phyloP scores from a whole-genome alignment of 2,888 invertebrate genomes.

The Liposcelis brunnea region DNA sequence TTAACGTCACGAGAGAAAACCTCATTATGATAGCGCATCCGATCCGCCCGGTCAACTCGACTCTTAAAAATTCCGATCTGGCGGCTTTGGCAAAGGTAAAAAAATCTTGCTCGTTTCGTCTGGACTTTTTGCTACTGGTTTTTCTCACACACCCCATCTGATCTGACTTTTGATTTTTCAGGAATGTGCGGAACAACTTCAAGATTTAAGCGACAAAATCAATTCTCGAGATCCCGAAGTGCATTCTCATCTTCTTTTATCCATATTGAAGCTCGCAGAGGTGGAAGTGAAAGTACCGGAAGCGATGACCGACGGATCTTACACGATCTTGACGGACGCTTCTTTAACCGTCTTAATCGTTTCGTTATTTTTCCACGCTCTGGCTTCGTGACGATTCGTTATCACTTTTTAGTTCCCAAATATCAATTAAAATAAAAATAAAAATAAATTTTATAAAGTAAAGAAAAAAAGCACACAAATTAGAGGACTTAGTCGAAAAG shows the following conservation, averaged over 20 bases:
- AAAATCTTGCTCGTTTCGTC: too few species aligned
- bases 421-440: neutral
- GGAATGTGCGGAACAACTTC: conserved; percentile 65
- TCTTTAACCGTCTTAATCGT: neutral
- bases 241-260: conserved; percentile 68
- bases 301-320: conserved; percentile 30
- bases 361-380: neutral
- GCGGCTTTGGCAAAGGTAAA: neutral
- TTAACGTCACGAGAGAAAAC: conserved; percentile 75
- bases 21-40: conserved; percentile 57
- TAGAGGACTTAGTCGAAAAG: conserved; percentile 4
- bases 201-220: conserved; percentile 66
- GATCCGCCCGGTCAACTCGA: conserved; percentile 17
- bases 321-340: conserved; percentile 13
- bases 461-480: neutral
- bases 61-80: conserved; percentile 14
- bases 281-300: conserved; percentile 72
- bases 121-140: too few species aligned
- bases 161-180: conserved; percentile 23
- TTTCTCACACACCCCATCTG: too few species aligned
- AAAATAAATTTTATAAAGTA: neutral
- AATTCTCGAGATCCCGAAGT: conserved; percentile 72
- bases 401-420: neutral
- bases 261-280: conserved; percentile 85
- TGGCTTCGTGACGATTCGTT: neutral